Evolutionary conservation across 2,888 invertebrate genomes (phyloP).

Genomic region (Pemphredon lugubris): DNA sequence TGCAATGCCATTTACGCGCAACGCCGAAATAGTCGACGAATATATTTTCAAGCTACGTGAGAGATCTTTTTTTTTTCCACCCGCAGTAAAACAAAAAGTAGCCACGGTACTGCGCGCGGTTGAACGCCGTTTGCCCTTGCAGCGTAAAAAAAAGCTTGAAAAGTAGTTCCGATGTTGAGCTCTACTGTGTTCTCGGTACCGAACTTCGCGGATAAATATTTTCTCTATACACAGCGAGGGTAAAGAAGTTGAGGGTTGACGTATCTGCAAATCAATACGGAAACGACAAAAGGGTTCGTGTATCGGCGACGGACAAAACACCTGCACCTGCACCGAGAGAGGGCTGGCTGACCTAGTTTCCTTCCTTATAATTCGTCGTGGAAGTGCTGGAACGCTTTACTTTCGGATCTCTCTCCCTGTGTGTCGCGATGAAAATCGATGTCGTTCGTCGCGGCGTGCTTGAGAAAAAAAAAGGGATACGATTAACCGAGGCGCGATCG

Average conservation of each 20-base stretch:
- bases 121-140: neutral
- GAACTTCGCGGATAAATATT: conserved; percentile 5
- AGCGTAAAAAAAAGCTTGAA: neutral
- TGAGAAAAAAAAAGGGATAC: conserved; percentile 11
- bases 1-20: too few relatives aligned
- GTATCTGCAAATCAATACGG: conserved; percentile 37
- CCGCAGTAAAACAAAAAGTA: too few relatives aligned
- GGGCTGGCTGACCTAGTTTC: conserved; percentile 63
- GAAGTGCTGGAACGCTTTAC: conserved; percentile 37
- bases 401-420: conserved; percentile 20
- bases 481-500: neutral
- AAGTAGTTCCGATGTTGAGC: neutral
- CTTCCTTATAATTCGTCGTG: conserved; percentile 50
- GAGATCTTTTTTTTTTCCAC: too few relatives aligned
- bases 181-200: neutral
- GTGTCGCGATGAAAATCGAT: conserved; percentile 23
- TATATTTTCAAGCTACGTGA: conserved; percentile 1
- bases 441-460: conserved; percentile 10
- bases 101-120: too few relatives aligned
- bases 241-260: neutral
- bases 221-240: neutral
- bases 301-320: conserved; percentile 48
- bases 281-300: conserved; percentile 46
- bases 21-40: neutral
- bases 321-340: conserved; percentile 57